Evolutionary conservation across 1,140 invertebrate genomes (phyloP).

Genomic region (Panonychus citri): DNA sequence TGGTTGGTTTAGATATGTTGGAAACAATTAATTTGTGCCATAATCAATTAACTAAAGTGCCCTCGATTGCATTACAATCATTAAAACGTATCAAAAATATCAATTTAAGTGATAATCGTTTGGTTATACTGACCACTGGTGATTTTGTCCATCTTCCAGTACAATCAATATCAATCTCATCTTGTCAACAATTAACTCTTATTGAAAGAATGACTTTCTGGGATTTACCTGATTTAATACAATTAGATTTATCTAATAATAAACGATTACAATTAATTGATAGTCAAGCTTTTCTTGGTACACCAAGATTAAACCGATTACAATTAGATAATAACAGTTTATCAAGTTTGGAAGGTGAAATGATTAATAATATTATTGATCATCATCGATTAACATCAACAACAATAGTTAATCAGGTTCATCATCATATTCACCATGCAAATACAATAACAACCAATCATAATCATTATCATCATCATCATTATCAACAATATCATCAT

Average conservation of each 20-base stretch:
- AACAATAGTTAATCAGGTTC: too few relatives aligned
- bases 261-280: conserved; percentile 23
- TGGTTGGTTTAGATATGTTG: conserved; percentile 40
- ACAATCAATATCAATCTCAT: conserved; percentile 19
- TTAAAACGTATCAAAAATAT: conserved; percentile 36
- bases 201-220: conserved; percentile 23
- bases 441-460: too few relatives aligned
- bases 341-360: background rate
- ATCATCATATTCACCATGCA: too few relatives aligned
- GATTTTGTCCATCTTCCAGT: conserved; percentile 21
- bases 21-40: conserved; percentile 14
- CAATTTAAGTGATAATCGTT: conserved; percentile 51
- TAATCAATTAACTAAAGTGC: conserved; percentile 17
- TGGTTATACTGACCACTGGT: conserved; percentile 23
- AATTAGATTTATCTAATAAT: conserved; percentile 23
- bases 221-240: conserved; percentile 21
- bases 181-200: conserved; percentile 21
- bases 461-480: too few relatives aligned
- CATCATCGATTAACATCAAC: background rate
- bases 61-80: conserved; percentile 15
- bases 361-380: conserved; percentile 1
- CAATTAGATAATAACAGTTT: background rate
- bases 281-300: conserved; percentile 20
- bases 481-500: too few relatives aligned
- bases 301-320: conserved; percentile 18